Evolutionary conservation across 2,888 invertebrate species (phyloP).

Genomic region (Pegoplata infirma): DNA sequence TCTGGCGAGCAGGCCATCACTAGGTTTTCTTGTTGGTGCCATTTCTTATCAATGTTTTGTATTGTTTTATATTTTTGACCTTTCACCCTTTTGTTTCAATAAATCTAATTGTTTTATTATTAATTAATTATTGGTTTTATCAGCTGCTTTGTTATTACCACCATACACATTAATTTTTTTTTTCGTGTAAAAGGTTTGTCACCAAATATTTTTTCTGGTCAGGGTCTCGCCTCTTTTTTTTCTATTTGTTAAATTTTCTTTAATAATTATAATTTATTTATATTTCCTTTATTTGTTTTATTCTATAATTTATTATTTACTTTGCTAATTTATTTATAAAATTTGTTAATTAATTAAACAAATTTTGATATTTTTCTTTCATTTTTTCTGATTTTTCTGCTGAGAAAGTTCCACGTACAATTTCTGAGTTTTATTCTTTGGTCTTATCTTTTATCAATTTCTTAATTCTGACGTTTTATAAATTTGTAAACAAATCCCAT

Average conservation of each 20-base stretch:
- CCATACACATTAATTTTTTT: slow-evolving; percentile 11
- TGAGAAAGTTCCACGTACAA: slow-evolving; percentile 70
- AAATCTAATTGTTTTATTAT: slow-evolving; percentile 10
- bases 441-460: too few species aligned
- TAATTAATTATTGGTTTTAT: slow-evolving; percentile 60
- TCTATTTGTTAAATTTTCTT: slow-evolving; percentile 51
- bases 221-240: slow-evolving; percentile 35
- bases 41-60: slow-evolving; percentile 67
- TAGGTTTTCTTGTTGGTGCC: slow-evolving; percentile 81
- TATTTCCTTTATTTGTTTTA: slow-evolving; percentile 3
- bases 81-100: background rate
- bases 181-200: slow-evolving; percentile 13
- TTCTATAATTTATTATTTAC: background rate
- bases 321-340: background rate
- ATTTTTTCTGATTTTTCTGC: slow-evolving; percentile 44
- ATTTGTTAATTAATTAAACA: slow-evolving; percentile 44
- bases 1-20: slow-evolving; percentile 88
- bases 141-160: slow-evolving; percentile 60
- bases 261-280: slow-evolving; percentile 24
- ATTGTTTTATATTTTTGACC: slow-evolving; percentile 4
- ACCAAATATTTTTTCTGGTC: slow-evolving; percentile 7
- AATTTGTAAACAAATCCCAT: too few species aligned
- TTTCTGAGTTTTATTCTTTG: slow-evolving; percentile 45
- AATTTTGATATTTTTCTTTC: slow-evolving; percentile 45
- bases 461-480: too few species aligned